Percentiles rank a stretch among this genome's conserved stretches.
phyloP scores from a whole-genome alignment of 1,140 invertebrate genomes.

The Drosophila bocki region DNA sequence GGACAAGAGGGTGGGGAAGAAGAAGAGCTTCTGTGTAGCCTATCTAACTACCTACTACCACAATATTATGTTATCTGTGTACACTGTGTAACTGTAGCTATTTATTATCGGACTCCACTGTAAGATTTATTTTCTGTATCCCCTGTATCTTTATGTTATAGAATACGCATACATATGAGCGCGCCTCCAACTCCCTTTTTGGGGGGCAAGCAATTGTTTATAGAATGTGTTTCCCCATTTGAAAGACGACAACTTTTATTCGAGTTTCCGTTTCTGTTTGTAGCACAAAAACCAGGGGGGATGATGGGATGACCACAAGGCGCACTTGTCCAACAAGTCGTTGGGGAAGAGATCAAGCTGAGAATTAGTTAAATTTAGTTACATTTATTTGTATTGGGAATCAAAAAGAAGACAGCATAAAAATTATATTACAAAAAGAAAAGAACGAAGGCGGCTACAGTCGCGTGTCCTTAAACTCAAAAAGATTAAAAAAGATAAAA shows the following conservation, averaged over 20 bases:
- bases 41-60: constrained; percentile 53
- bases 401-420: constrained; percentile 45
- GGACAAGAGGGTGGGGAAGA: not conserved
- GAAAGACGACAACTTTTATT: constrained; percentile 32
- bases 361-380: constrained; percentile 80
- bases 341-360: constrained; percentile 41
- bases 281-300: constrained; percentile 59
- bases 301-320: constrained; percentile 35
- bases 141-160: constrained; percentile 61
- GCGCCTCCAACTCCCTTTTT: not conserved
- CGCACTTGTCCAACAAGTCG: constrained; percentile 75
- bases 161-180: constrained; percentile 79
- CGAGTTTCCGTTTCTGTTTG: constrained; percentile 62
- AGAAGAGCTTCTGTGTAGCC: constrained; percentile 38
- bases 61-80: constrained; percentile 50
- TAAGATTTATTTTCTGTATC: constrained; percentile 47
- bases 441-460: constrained; percentile 35
- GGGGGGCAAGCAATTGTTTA: constrained; percentile 57
- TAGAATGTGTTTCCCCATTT: constrained; percentile 36
- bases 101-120: constrained; percentile 32
- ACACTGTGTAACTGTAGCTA: constrained; percentile 42
- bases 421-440: constrained; percentile 24
- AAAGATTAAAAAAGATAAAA: constrained; percentile 30
- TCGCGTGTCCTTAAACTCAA: constrained; percentile 60
- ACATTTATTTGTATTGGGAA: constrained; percentile 77